Base-by-base conservation (phyloP, 2,888 invertebrate species). In the Chorisops tibialis region DNA sequence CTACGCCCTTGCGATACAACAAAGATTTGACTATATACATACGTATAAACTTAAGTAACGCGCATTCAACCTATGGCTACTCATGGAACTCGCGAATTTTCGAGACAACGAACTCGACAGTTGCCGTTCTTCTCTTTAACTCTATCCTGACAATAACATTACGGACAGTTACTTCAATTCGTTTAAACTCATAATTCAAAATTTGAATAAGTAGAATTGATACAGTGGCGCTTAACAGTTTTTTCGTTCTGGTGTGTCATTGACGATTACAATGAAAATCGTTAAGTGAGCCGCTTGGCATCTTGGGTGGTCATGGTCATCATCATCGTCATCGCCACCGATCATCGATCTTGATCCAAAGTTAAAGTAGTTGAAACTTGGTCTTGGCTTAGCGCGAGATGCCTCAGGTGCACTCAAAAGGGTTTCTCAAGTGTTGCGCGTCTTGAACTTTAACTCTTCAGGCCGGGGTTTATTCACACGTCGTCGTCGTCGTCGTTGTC, bases 381-480 rank as follows among this genome's bases (percentile, higher is more conserved):
- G 30, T 30, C 30, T 30, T 30, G 30, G 30, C 30, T 30, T 9
- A 43, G 14, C 56, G 14, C 45, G 38, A 52, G 52, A 52, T 52
- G 52, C 37, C 52, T 52, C 38, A 45, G 38, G 52, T 30, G 38
- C 54, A 43, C 54, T 43, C 21, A 12, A 56, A 56, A 56, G 56
- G 56, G 56, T 56, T 45, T 30, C 43, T 56, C 35, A 45, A 56
- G 56, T 56, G 56, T 43, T n/a, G n/a, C 45, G 56, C 43, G 30
- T 56, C 56, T 56, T 56, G 56, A 56, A 56, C 56, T 56, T 56
- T 56, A 43, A 56, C 56, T 56, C 56, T 43, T 56, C 56, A 56
- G 45, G 56, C 43, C 45, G 43, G 30, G 45, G 43, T 56, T 56
- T 56, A 56, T 56, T 56, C 56, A 56, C 56, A 56, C 56, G 56